Percentiles rank a stretch among this genome's conserved stretches.
These are phyloP conservation scores for Catalaphyllia jardinei DNA, from an alignment of 64 coral and sea anemone genomes.

Conservation along the genomic window DNA sequence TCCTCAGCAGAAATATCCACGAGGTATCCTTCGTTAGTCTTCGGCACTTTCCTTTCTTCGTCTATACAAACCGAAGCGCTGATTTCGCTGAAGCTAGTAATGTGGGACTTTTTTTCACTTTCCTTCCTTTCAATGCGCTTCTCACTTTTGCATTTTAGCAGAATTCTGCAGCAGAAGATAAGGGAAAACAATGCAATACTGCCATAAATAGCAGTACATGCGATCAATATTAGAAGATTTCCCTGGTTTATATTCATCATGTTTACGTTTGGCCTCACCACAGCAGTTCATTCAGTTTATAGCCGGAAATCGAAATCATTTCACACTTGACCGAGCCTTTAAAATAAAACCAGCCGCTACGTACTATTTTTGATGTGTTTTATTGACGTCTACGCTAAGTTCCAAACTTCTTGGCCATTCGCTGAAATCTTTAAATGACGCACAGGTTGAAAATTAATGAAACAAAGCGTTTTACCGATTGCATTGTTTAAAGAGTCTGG, in stretches of 20 bases:
- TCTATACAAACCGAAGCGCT: background rate
- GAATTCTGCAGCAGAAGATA: background rate
- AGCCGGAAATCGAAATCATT: too few relatives aligned
- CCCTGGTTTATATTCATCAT: background rate
- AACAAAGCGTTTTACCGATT: background rate
- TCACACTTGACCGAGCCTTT: too few relatives aligned
- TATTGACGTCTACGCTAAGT: background rate
- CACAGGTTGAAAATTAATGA: background rate
- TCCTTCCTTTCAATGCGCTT: background rate
- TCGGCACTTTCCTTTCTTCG: background rate
- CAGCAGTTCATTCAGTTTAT: background rate
- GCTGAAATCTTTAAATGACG: background rate
- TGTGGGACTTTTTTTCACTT: background rate
- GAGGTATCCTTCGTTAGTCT: background rate
- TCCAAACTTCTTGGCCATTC: background rate
- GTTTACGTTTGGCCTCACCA: background rate
- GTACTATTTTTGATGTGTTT: too few relatives aligned
- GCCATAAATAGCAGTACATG: background rate
- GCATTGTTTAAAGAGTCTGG: background rate
- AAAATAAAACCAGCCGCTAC: too few relatives aligned
- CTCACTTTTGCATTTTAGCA: background rate
- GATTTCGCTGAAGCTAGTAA: background rate
- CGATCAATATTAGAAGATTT: background rate
- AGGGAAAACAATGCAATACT: background rate
- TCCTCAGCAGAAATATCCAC: background rate